A percentile compares a stretch with the other conserved stretches of the same genome.
Conservation (phyloP, 2,113 vertebrate genomes). For the Xenotilapia longispinis region DNA sequence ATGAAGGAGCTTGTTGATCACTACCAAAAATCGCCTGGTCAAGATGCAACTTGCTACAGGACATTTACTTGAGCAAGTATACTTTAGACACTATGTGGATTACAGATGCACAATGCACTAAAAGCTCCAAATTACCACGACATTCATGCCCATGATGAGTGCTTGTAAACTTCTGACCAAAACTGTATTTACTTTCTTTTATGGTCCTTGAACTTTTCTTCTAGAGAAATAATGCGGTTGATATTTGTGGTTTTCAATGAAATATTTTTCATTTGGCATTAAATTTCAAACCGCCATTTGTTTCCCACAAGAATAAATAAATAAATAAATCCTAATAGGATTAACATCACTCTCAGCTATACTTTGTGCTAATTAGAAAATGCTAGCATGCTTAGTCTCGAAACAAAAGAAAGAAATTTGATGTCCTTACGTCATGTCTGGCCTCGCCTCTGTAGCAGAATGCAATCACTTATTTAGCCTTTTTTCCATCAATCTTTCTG, state of each 20-base stretch:
- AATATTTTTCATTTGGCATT: neutral
- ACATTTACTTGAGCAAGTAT: neutral
- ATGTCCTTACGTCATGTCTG: neutral
- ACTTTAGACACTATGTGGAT: neutral
- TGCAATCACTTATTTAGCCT: neutral
- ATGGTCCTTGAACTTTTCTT: neutral
- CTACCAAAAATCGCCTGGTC: rapidly evolving
- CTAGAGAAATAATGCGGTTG: neutral
- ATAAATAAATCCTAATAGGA: neutral
- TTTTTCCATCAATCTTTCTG: neutral
- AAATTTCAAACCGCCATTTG: neutral
- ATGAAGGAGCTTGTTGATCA: neutral
- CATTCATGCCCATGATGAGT: neutral
- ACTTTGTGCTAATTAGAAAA: neutral
- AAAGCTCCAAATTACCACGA: neutral
- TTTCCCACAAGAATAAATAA: neutral
- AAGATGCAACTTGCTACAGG: neutral
- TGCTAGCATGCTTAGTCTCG: neutral
- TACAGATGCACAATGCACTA: neutral
- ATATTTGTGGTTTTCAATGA: neutral
- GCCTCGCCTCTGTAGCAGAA: neutral
- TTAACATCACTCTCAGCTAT: neutral
- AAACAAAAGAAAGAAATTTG: neutral
- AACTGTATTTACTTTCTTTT: neutral
- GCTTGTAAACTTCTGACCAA: neutral